These are phyloP conservation scores for Galendromus occidentalis DNA, from an alignment of 1,140 invertebrate species.

Conservation along the genomic window DNA sequence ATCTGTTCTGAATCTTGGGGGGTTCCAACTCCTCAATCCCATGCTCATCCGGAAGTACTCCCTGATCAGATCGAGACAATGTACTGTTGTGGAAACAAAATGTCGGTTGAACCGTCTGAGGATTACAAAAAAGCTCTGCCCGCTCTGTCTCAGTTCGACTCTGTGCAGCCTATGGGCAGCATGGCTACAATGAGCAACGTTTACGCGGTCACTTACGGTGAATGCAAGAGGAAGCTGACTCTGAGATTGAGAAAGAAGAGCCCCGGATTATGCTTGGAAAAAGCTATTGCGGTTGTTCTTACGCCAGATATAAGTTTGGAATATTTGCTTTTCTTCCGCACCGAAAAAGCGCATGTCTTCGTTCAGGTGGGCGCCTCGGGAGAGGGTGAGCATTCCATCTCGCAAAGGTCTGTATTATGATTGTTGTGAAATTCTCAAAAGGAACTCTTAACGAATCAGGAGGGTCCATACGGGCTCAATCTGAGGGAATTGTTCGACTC, in stretches of 20 bases:
- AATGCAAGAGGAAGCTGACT: not conserved
- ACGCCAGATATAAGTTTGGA: not conserved
- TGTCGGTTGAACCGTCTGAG: not conserved
- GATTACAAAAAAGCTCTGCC: not conserved
- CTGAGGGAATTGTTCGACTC: not conserved
- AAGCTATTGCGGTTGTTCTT: not conserved
- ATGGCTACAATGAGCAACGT: not conserved
- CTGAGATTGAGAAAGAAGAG: not conserved
- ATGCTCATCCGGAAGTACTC: no score
- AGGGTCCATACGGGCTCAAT: not conserved
- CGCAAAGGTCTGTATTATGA: not conserved
- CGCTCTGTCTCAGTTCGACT: not conserved
- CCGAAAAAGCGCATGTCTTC: not conserved
- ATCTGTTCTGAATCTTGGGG: no score
- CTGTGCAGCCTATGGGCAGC: not conserved
- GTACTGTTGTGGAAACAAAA: not conserved
- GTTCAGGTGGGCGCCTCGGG: not conserved
- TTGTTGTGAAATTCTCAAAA: not conserved
- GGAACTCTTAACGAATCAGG: not conserved
- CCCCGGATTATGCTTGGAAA: not conserved
- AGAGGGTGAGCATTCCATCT: not conserved
- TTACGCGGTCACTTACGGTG: not conserved
- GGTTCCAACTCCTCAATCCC: no score
- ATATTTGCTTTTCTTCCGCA: not conserved
- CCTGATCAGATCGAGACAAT: no score